A percentile compares a stretch with the other conserved stretches of the same genome.
phyloP scores from a whole-genome alignment of 1,140 invertebrate genomes.

The Drosophila quadrilineata region DNA sequence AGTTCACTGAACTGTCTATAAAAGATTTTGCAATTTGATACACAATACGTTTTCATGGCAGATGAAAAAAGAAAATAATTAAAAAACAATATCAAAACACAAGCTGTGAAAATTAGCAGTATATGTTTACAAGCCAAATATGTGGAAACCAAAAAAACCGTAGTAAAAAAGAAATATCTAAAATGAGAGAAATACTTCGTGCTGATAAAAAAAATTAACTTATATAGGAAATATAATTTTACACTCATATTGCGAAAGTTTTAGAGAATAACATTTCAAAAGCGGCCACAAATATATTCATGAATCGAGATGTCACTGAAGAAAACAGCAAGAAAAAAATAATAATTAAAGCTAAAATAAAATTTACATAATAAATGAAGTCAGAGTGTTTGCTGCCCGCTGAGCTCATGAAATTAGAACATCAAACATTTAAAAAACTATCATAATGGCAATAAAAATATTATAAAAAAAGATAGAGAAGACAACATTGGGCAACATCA shows the following conservation, averaged over 20 bases:
- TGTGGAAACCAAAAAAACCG: conserved; percentile 26
- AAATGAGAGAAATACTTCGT: no score
- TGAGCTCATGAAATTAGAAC: conserved; percentile 42
- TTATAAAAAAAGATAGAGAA: no score
- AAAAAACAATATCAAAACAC: conserved; percentile 16
- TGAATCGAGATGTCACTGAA: conserved; percentile 45
- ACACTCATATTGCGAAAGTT: no score
- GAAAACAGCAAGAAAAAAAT: conserved; percentile 23
- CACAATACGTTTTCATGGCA: conserved; percentile 26
- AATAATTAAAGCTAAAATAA: conserved; percentile 3
- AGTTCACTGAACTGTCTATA: conserved; percentile 30
- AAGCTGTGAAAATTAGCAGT: conserved; percentile 65
- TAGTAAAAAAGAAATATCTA: background rate
- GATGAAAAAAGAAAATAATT: no score
- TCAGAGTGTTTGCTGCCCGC: conserved; percentile 19
- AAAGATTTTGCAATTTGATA: conserved; percentile 20
- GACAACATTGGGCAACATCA: conserved; percentile 43
- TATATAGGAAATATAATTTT: no score
- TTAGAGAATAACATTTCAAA: no score
- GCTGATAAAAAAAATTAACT: no score
- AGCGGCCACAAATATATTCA: no score
- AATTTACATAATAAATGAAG: conserved; percentile 40
- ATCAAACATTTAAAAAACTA: conserved; percentile 48
- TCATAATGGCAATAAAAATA: conserved; percentile 36
- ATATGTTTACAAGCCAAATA: conserved; percentile 25